phyloP scores from a whole-genome alignment of 2,797 vertebrate species.

The Valencia hispanica region DNA sequence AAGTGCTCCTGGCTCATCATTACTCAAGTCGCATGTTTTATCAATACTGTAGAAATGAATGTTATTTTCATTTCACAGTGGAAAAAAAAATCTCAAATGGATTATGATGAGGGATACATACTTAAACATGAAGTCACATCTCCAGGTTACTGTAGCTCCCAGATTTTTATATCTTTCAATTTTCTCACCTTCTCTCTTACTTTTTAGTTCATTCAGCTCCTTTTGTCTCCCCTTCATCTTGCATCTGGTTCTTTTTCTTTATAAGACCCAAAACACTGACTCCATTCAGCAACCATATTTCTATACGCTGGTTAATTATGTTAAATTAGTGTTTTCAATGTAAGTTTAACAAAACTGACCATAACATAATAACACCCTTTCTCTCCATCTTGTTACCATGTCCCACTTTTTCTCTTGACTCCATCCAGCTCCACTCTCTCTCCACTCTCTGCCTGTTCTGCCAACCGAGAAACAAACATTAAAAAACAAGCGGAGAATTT shows the following conservation, averaged over 20 bases:
- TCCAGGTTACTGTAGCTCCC: no score
- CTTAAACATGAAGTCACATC: background rate
- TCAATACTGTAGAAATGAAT: background rate
- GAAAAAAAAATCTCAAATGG: background rate
- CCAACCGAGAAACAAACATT: background rate
- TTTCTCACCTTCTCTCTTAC: background rate
- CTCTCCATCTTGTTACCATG: background rate
- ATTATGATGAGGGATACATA: background rate
- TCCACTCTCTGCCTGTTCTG: background rate
- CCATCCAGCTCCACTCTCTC: background rate
- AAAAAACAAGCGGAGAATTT: background rate
- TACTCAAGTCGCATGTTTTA: constrained; percentile 4
- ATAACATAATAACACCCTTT: background rate
- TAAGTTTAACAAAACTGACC: background rate
- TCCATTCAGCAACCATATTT: background rate
- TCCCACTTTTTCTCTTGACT: background rate
- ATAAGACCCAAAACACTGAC: background rate
- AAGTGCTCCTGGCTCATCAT: background rate
- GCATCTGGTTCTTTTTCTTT: background rate
- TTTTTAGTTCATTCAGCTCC: background rate
- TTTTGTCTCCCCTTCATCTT: background rate
- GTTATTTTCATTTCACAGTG: background rate
- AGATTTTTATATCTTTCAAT: background rate
- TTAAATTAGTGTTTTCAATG: background rate
- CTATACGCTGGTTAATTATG: background rate